Conservation (phyloP, 2,113 vertebrate genomes). For the Tympanuchus pallidicinctus region DNA sequence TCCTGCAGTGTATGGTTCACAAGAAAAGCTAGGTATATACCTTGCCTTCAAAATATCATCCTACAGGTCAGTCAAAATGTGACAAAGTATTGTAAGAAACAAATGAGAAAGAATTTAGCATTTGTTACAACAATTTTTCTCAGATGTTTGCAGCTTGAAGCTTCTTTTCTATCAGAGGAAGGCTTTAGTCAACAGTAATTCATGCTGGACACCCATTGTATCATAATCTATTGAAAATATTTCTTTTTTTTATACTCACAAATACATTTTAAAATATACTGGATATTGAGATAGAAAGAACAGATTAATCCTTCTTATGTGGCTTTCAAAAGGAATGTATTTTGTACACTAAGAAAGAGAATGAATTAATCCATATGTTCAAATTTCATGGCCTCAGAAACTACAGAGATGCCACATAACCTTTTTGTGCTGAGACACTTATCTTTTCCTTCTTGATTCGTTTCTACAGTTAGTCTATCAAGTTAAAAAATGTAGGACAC, state of each 20-base stretch:
- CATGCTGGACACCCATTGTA: neutral
- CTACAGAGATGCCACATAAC: neutral
- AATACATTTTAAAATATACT: neutral
- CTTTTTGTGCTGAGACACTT: neutral
- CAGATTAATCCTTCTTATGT: neutral
- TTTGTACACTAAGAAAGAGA: neutral
- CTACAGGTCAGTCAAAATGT: neutral
- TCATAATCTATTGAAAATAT: neutral
- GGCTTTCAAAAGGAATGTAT: neutral
- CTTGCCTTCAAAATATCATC: neutral
- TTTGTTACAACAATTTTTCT: neutral
- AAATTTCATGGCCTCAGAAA: neutral
- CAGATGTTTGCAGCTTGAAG: neutral
- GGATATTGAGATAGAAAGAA: neutral
- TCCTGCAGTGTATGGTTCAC: neutral
- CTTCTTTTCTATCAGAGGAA: neutral
- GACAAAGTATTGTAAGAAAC: neutral
- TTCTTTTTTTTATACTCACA: neutral
- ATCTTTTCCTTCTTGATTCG: neutral
- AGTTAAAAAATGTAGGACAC: neutral
- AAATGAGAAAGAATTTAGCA: neutral
- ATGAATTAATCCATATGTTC: neutral
- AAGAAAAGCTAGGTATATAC: neutral
- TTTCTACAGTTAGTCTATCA: neutral
- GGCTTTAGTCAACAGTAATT: neutral